Evolutionary conservation across 2,888 invertebrate species (phyloP), one percentile per base, ranked within the genome.

Genomic region (Nesidiocoris tenuis): DNA sequence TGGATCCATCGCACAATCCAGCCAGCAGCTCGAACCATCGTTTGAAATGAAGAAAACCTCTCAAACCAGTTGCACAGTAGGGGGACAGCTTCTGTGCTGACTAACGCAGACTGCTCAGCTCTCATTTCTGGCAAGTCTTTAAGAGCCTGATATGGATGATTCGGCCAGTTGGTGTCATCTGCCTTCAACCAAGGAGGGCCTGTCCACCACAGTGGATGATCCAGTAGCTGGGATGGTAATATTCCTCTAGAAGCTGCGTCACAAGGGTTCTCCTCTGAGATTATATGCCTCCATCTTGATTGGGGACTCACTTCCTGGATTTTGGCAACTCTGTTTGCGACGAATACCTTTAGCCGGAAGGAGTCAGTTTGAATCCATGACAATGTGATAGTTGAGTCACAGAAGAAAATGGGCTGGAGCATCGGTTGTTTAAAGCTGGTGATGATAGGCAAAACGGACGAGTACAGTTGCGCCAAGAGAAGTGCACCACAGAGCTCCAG

Each of bases 211-310:
- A 81, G 67, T 0, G 55, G n/a, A 57, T 79, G 79, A 1, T 67
- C 25, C 9, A 74, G 1, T 0, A 80, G 72, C 59, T 80, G 80
- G 0, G 39, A 16, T 0, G 79, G 77, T 1, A 75, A 18, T 0
- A 80, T 54, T 16, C 82, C 82, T 55, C 82, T 63, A 0, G 82
- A 82, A 1, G 81, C 79, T 12, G 80, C 79, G 74, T 82, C 82
- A n/a, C 82, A 81, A 0, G 82, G 81, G 71, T 83, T 83, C 3
- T 79, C 68, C 23, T 77, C 70, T 3, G 80, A 79, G 17, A 77
- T 55, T 0, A 82, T 80, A 67, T 82, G 80, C 56, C 68, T 66
- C 82, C 82, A 83, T 21, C 66, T 72, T 3, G 64, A 61, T 5
- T 68, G 22, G 7, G 80, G 78, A 17, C 80, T 77, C 12, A 77